Conservation (phyloP, 2,113 vertebrate species). For the Phaethornis superciliosus region DNA sequence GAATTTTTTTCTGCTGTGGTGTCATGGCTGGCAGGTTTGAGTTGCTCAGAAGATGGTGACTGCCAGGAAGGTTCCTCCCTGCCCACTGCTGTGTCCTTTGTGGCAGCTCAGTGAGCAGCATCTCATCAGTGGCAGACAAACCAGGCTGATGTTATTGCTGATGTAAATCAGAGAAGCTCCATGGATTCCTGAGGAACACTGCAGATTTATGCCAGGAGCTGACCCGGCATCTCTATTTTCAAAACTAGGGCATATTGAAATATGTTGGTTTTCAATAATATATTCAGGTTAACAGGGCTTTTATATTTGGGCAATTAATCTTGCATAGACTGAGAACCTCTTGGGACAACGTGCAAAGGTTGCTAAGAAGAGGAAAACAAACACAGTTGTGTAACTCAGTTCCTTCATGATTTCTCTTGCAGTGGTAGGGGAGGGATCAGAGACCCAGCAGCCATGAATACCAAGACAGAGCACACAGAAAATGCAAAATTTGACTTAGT, state of each 20-base stretch:
- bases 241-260: constrained; percentile 48
- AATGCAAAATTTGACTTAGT: background rate
- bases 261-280: constrained; percentile 39
- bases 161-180: constrained; percentile 40
- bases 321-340: background rate
- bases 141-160: background rate
- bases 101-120: background rate
- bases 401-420: background rate
- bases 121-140: background rate
- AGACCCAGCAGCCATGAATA: background rate
- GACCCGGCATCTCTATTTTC: constrained; percentile 53
- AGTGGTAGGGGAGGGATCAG: background rate
- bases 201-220: constrained; percentile 46
- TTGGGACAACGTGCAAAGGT: background rate
- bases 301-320: constrained; percentile 27
- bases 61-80: background rate
- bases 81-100: background rate
- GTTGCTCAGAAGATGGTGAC: background rate
- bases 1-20: background rate
- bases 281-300: constrained; percentile 52
- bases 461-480: background rate
- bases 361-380: constrained; percentile 55
- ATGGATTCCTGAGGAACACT: background rate
- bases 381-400: background rate
- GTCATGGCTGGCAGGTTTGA: background rate